A percentile compares a stretch with the other conserved stretches of the same genome.
Evolutionary conservation across 2,113 vertebrate genomes (phyloP).

Genomic region (Sorex fumeus): DNA sequence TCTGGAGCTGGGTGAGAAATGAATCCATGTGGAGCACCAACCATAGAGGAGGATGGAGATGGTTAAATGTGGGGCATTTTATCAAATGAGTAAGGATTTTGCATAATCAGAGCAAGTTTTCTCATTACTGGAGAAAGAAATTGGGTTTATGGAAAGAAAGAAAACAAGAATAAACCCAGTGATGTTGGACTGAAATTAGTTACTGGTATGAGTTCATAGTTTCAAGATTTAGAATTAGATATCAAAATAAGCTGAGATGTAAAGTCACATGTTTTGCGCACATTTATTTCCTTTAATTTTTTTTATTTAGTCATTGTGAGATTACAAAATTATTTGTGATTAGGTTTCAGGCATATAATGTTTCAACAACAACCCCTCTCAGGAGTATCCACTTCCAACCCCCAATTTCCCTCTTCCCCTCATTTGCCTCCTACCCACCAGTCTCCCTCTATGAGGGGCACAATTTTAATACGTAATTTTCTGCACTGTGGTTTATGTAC

Average conservation of each 20-base stretch:
- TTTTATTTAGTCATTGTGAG: too few relatives aligned
- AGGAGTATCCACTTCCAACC: too few relatives aligned
- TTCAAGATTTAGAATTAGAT: background rate
- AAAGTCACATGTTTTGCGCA: background rate
- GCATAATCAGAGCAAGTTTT: background rate
- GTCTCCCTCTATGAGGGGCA: too few relatives aligned
- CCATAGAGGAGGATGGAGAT: background rate
- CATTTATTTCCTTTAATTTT: background rate
- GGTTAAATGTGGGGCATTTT: background rate
- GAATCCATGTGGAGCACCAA: background rate
- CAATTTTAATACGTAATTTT: too few relatives aligned
- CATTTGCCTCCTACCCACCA: too few relatives aligned
- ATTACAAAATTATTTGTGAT: too few relatives aligned
- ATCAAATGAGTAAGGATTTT: conserved; percentile 3
- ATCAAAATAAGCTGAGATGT: background rate
- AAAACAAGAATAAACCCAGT: background rate
- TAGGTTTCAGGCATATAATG: too few relatives aligned
- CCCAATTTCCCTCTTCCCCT: too few relatives aligned
- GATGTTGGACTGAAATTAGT: background rate
- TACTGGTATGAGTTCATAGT: background rate
- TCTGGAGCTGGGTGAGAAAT: background rate
- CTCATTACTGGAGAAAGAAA: background rate
- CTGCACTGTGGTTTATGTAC: too few relatives aligned
- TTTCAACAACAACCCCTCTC: too few relatives aligned
- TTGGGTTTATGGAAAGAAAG: conserved; percentile 1